Base-by-base conservation (phyloP, 2,888 invertebrate species). In the Hemaris fuciformis region DNA sequence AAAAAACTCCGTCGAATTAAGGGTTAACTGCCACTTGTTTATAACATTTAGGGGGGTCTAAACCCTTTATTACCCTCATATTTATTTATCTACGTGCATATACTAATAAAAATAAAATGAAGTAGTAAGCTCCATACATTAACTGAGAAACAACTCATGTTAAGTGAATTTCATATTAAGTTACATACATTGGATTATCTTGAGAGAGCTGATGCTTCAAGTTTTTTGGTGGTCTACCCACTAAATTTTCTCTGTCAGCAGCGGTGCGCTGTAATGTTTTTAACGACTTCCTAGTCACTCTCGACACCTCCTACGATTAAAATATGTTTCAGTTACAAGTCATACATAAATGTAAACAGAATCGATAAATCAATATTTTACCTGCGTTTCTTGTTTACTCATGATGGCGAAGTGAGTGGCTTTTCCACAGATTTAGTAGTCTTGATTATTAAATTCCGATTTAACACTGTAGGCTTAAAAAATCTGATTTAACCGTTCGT, bases 171-270 rank as follows among this genome's bases (percentile, higher is more conserved):
- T 4, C 10, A 56, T 27, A 7, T 15, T 27, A 10, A 18, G 20
- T 25, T 27, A 79, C 93, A 88, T 85, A 94, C 91, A 88, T 85
- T 66, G 90, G 84, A 38, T 93, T 81, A 67, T 94, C 93, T 79
- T 93, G 93, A 57, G 69, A 81, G 42, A 94, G 82, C 72, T 88
- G 89, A 76, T 91, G 90, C 72, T 94, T 94, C 57, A 89, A 79
- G 80, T 73, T 84, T 82, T 91, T 88, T 64, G 88, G 78, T 53
- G 92, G 87, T 75, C 96, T 94, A 73, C 96, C 96, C 73, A 94
- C 95, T 69, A 96, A 90, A 85, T 97, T 97, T 89, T 97, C 96
- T 80, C 95, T 95, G 76, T 96, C 95, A 57, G 92, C 93, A 38
- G 96, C 95, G 53, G 94, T 93, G 64, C 93, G 94, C 83, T 97